A percentile compares a stretch with the other conserved stretches of the same genome.
These are phyloP conservation scores for Thumatha senex DNA, from an alignment of 2,888 invertebrate genomes.

Conservation along the genomic window DNA sequence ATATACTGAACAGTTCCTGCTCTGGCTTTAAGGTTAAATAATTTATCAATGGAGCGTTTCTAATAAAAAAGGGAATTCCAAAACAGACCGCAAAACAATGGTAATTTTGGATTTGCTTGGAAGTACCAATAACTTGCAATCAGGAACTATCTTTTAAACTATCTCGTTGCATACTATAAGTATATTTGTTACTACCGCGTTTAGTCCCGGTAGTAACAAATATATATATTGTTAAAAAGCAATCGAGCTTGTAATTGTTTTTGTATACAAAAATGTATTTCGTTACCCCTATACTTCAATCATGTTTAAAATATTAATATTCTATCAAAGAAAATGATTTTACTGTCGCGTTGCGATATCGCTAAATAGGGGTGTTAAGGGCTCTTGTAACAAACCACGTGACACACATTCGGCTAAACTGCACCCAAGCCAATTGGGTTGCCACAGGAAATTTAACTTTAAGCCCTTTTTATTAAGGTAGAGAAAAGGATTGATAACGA, in stretches of 20 bases:
- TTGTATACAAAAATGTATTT: background rate
- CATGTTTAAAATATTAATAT: background rate
- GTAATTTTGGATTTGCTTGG: constrained; percentile 11
- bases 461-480: constrained; percentile 5
- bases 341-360: background rate
- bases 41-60: background rate
- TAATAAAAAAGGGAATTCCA: constrained; percentile 1
- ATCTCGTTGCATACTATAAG: no score
- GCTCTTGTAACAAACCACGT: constrained; percentile 14
- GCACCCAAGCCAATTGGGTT: constrained; percentile 18
- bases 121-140: constrained; percentile 13
- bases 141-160: no score
- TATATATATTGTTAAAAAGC: background rate
- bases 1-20: background rate
- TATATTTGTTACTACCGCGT: no score
- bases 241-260: background rate
- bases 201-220: no score
- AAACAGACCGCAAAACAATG: constrained; percentile 10
- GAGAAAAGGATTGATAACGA: constrained; percentile 3
- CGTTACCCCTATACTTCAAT: no score
- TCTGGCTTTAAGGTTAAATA: background rate
- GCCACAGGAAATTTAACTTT: constrained; percentile 21
- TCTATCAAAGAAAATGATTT: constrained; percentile 7
- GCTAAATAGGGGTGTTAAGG: constrained; percentile 6
- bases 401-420: constrained; percentile 26